These are phyloP conservation scores for Perdita meconis DNA, from an alignment of 2,888 invertebrate species.

Conservation along the genomic window DNA sequence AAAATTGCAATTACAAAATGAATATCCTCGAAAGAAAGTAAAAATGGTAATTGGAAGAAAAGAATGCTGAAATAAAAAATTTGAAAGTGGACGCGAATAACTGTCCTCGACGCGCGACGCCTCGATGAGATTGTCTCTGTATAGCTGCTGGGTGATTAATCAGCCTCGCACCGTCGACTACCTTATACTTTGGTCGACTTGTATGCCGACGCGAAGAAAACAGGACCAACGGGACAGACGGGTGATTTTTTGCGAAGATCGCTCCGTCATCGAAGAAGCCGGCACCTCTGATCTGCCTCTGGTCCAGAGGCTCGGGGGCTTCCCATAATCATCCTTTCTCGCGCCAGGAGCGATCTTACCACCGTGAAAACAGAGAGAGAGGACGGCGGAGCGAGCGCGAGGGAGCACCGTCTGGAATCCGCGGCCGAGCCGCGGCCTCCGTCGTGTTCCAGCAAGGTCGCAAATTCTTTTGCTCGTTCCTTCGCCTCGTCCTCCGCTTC, in stretches of 20 bases:
- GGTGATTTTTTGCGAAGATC: constrained; percentile 80
- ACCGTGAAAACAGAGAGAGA: constrained; percentile 54
- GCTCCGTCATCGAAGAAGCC: constrained; percentile 81
- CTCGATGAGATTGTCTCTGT: constrained; percentile 59
- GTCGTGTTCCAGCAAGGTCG: constrained; percentile 73
- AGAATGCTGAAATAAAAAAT: neutral
- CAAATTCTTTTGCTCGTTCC: constrained; percentile 55
- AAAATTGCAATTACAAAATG: no score
- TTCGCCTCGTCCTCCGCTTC: constrained; percentile 22
- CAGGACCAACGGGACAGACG: constrained; percentile 70
- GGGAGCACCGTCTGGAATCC: constrained; percentile 48
- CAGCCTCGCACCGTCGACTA: constrained; percentile 64
- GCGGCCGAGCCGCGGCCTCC: constrained; percentile 74
- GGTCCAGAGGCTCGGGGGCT: constrained; percentile 69
- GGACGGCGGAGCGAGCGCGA: constrained; percentile 14
- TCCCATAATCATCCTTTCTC: constrained; percentile 76
- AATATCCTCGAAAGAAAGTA: neutral
- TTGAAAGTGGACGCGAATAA: constrained; percentile 66
- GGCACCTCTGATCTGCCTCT: constrained; percentile 76
- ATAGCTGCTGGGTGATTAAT: constrained; percentile 71
- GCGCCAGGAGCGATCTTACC: constrained; percentile 69
- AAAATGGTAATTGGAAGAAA: neutral
- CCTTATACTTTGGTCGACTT: constrained; percentile 54
- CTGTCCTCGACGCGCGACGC: constrained; percentile 61
- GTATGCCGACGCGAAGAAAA: constrained; percentile 66